These are phyloP conservation scores for Epizoanthus rinbou DNA, from an alignment of 92 coral and sea anemone species.

Conservation along the genomic window DNA sequence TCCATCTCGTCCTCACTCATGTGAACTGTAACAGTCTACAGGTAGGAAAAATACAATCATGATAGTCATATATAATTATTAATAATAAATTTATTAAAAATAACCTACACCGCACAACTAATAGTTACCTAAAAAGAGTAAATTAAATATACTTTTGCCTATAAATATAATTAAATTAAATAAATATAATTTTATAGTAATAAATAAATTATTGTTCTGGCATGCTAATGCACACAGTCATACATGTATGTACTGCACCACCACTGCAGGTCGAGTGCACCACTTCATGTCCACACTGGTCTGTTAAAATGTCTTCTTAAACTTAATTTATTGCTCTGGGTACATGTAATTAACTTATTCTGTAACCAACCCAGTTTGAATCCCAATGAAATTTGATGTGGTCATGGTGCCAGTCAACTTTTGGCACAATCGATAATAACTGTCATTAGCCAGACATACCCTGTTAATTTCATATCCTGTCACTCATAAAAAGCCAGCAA, in stretches of 20 bases:
- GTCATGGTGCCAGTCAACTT: too few species aligned
- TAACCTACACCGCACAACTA: neutral
- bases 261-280: neutral
- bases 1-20: conserved; percentile 99
- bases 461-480: too few species aligned
- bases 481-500: too few species aligned
- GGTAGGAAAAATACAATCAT: neutral
- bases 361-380: too few species aligned
- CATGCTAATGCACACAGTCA: neutral
- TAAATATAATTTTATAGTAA: neutral
- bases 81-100: neutral
- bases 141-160: too few species aligned
- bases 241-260: too few species aligned
- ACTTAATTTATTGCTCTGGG: too few species aligned
- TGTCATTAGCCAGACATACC: too few species aligned
- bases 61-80: neutral
- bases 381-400: too few species aligned
- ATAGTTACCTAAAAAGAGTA: neutral
- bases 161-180: neutral
- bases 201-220: neutral
- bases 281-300: neutral
- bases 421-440: too few species aligned
- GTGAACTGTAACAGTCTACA: conserved; percentile 91
- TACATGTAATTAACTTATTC: too few species aligned
- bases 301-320: neutral